Percentiles rank a stretch among this genome's conserved stretches.
Evolutionary conservation across 2,888 invertebrate genomes (phyloP).

Genomic region (Lydus trimaculatus): DNA sequence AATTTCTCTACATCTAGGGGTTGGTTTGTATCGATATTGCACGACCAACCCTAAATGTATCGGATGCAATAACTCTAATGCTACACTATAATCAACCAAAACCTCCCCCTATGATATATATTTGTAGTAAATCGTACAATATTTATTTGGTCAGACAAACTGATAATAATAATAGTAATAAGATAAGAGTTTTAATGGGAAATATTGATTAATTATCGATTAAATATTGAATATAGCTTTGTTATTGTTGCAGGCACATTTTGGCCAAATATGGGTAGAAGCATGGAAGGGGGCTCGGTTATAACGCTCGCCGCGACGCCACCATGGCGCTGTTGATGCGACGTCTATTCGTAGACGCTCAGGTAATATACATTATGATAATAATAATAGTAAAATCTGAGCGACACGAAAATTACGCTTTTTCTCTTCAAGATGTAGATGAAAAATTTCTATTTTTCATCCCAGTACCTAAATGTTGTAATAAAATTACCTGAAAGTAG

Average conservation of each 20-base stretch:
- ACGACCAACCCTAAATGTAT: slow-evolving; percentile 14
- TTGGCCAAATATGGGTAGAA: slow-evolving; percentile 12
- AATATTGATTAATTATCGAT: slow-evolving; percentile 25
- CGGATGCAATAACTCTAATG: slow-evolving; percentile 25
- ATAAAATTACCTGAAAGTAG: background rate
- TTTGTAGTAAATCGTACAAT: slow-evolving; percentile 16
- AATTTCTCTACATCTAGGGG: slow-evolving; percentile 26
- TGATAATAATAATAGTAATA: slow-evolving; percentile 19
- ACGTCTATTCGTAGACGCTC: slow-evolving; percentile 85
- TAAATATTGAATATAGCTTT: background rate
- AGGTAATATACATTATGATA: slow-evolving; percentile 64
- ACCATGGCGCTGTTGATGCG: slow-evolving; percentile 88
- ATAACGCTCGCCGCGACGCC: slow-evolving; percentile 70
- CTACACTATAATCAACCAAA: background rate
- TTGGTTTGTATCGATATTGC: slow-evolving; percentile 29
- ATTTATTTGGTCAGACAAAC: slow-evolving; percentile 23
- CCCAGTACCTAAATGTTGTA: background rate
- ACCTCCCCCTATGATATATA: slow-evolving; percentile 13
- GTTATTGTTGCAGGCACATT: slow-evolving; percentile 28
- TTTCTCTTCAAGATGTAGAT: background rate
- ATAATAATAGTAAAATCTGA: background rate
- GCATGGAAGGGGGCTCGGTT: slow-evolving; percentile 49
- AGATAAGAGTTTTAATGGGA: slow-evolving; percentile 19
- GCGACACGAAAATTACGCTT: background rate
- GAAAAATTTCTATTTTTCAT: background rate